A percentile compares a stretch with the other conserved stretches of the same genome.
phyloP scores from a whole-genome alignment of 2,797 vertebrate species.

The Rhinoraja longicauda region DNA sequence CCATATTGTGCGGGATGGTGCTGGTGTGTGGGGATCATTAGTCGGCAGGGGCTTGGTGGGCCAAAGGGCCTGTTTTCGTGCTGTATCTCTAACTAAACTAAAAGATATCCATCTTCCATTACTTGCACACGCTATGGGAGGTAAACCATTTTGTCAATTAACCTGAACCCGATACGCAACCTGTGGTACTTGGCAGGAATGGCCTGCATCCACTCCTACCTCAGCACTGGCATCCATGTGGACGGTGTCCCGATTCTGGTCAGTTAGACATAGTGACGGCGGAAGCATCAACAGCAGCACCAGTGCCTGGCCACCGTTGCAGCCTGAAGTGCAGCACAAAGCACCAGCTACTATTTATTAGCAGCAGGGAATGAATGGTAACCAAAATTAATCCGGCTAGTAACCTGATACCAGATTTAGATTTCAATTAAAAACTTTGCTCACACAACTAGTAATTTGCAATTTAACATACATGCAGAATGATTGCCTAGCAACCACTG shows the following conservation, averaged over 20 bases:
- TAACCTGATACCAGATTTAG: not conserved
- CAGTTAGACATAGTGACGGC: not conserved
- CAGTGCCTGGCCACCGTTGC: not conserved
- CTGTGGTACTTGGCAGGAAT: not conserved
- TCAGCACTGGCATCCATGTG: not conserved
- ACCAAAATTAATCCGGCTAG: not conserved
- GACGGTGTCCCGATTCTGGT: not conserved
- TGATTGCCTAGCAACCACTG: slow-evolving; percentile 25
- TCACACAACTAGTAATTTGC: not conserved
- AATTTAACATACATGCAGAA: not conserved
- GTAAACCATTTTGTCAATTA: not conserved
- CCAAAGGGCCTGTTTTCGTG: too few relatives aligned
- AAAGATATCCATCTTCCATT: too few relatives aligned
- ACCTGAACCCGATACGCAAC: not conserved
- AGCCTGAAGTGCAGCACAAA: not conserved
- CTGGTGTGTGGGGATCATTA: too few relatives aligned
- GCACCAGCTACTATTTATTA: not conserved
- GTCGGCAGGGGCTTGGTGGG: too few relatives aligned
- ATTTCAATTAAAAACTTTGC: not conserved
- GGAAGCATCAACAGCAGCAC: too few relatives aligned
- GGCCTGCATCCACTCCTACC: not conserved
- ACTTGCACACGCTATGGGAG: too few relatives aligned
- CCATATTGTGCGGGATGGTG: too few relatives aligned
- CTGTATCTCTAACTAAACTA: too few relatives aligned
- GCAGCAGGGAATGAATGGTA: not conserved